Evolutionary conservation across 2,888 invertebrate species (phyloP), one percentile per base, ranked within the genome.

Genomic region (Steinernema scapterisci): DNA sequence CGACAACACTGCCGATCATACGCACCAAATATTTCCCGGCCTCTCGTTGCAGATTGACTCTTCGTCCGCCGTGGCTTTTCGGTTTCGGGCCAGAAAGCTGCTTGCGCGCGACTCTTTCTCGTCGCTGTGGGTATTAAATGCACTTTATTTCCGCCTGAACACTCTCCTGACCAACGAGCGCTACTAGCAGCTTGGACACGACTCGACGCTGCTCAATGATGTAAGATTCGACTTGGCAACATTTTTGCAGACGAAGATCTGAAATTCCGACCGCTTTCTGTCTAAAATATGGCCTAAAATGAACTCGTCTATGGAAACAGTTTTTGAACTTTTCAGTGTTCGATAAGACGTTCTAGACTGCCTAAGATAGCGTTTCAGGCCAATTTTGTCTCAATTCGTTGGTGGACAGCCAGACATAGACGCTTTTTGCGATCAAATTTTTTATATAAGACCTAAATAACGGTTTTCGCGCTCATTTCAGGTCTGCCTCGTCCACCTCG

Each of bases 401-500:
- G 16, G 19, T 2, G 16, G 16, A n/a, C 3, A 48, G 5, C 48
- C 13, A 48, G 48, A 16, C 19, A 5, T 48, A 2, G 48, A 48
- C 48, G 19, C n/a, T 7, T 5, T 3, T 48, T 48, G n/a, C 19
- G n/a, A 19, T 19, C 3, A 48, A 16, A 48, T n/a, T 48, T 48
- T 48, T 38, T 38, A 38, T 6, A 38, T 38, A n/a, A 45, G 48
- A n/a, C 23, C 6, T 52, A 21, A 21, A 11, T 52, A 19, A 21
- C 23, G 21, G 52, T 23, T 21, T 19, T 52, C 23, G 48, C 48
- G 48, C 19, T 48, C 48, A 23, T 52, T 52, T 23, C 63, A 63
- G 63, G 63, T 63, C 63, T 27, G 63, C 31, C 63, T 63, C 63
- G 31, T 63, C 63, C 11, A 63, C 63, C 16, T 63, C 63, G 16